phyloP scores from a whole-genome alignment of 2,888 invertebrate genomes.

The Idaea straminata region DNA sequence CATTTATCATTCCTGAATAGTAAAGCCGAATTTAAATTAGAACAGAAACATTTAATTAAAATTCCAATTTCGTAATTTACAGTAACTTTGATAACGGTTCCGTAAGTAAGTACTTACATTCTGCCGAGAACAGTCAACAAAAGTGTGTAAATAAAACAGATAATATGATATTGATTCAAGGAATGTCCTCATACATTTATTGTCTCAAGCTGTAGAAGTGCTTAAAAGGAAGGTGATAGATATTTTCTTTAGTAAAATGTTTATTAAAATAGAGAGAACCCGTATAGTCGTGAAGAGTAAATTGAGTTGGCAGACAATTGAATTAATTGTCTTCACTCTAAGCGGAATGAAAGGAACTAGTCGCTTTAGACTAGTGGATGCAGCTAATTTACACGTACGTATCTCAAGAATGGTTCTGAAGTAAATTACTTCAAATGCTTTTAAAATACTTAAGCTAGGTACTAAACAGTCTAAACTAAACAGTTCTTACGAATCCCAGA shows the following conservation, averaged over 20 bases:
- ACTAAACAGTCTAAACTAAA: no score
- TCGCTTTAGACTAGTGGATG: background rate
- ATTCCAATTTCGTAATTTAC: background rate
- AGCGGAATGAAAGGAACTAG: slow-evolving; percentile 8
- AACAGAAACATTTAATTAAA: background rate
- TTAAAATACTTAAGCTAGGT: no score
- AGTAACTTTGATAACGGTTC: background rate
- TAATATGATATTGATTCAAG: slow-evolving; percentile 6
- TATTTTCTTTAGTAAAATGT: slow-evolving; percentile 5
- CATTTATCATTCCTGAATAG: slow-evolving; percentile 1
- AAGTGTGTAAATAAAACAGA: background rate
- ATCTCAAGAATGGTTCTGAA: background rate
- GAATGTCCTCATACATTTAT: background rate
- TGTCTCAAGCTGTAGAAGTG: background rate
- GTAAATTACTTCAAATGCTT: background rate
- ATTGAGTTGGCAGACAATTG: slow-evolving; percentile 13
- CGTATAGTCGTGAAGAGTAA: slow-evolving; percentile 16
- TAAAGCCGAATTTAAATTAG: background rate
- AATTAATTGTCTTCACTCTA: slow-evolving; percentile 12
- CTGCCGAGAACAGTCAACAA: background rate
- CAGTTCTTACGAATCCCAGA: no score
- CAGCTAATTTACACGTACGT: background rate
- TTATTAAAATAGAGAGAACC: slow-evolving; percentile 6
- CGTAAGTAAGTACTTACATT: background rate
- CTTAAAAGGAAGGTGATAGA: background rate